Evolutionary conservation across 2,888 invertebrate genomes (phyloP), one percentile per base, ranked within the genome.

Genomic region (Thereva unica): DNA sequence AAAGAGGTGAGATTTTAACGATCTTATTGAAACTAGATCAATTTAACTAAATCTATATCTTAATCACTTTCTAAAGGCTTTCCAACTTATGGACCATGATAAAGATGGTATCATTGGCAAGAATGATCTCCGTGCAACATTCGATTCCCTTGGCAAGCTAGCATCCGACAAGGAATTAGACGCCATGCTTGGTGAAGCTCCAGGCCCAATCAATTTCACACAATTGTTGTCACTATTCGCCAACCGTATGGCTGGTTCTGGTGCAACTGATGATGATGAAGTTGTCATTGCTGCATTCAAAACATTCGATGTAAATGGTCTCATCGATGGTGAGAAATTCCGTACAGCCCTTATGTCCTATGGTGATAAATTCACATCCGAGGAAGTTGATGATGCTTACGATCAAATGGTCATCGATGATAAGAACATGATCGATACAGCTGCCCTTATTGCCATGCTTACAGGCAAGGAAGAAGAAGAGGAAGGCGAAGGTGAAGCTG

Each of bases 61-160:
- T n/a, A 23, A 8, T 42, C 53, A 57, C 54, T 37, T 37, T 34
- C 47, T 64, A 5, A 80, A 93, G 91, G 95, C 92, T 79, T 95
- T 95, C 91, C 90, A 91, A 84, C 89, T 95, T 77, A 95, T 95
- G 91, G 95, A 95, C 86, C 89, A 91, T 83, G 94, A 95, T 86
- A 95, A 95, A 84, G 95, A 95, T 81, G 93, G 93, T 75, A 88
- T 93, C 83, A 88, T 90, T 83, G 87, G 91, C 82, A 94, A 94
- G 86, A 89, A 89, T 83, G 95, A 95, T 84, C 87, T 95, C 79
- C 89, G 93, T 80, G 90, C 91, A 79, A 92, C 92, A 79, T 95
- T 93, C 85, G 95, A 96, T 85, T 90, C 91, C 76, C 89, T 95
- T 75, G 95, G 95, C 82, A 91, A 91, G 82, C 86, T 95, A 75